These are phyloP conservation scores for Euzetes globulus DNA, from an alignment of 2,888 invertebrate species.

Conservation along the genomic window DNA sequence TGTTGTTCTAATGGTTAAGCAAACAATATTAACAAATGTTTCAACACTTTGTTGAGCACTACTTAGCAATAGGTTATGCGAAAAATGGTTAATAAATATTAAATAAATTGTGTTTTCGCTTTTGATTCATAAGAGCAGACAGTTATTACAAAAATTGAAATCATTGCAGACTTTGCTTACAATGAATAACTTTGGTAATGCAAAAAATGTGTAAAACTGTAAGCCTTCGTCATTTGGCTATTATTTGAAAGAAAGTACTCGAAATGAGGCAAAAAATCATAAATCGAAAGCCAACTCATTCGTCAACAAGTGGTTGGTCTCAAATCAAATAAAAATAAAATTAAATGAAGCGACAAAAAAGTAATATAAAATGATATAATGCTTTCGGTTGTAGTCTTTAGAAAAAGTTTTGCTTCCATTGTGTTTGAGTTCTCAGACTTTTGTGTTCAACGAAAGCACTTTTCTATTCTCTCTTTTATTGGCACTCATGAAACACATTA, in stretches of 20 bases:
- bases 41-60: background rate
- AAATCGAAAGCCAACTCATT: slow-evolving; percentile 7
- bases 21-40: slow-evolving; percentile 23
- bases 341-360: slow-evolving; percentile 21
- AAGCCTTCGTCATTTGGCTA: background rate
- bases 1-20: slow-evolving; percentile 7
- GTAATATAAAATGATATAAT: slow-evolving; percentile 16
- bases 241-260: background rate
- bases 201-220: background rate
- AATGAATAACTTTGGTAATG: background rate
- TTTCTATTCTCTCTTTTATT: slow-evolving; percentile 20
- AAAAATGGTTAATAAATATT: background rate
- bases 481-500: slow-evolving; percentile 13
- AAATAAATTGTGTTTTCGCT: background rate
- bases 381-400: background rate
- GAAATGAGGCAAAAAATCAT: background rate
- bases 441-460: slow-evolving; percentile 10
- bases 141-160: no score
- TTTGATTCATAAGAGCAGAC: no score
- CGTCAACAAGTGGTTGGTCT: background rate
- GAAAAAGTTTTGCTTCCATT: background rate
- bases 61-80: background rate
- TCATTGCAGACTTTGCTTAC: no score
- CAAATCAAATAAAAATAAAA: slow-evolving; percentile 10
- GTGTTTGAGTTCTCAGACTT: slow-evolving; percentile 1